Base-by-base conservation (phyloP, 2,113 vertebrate species). In the Romanogobio albipinnatus region DNA sequence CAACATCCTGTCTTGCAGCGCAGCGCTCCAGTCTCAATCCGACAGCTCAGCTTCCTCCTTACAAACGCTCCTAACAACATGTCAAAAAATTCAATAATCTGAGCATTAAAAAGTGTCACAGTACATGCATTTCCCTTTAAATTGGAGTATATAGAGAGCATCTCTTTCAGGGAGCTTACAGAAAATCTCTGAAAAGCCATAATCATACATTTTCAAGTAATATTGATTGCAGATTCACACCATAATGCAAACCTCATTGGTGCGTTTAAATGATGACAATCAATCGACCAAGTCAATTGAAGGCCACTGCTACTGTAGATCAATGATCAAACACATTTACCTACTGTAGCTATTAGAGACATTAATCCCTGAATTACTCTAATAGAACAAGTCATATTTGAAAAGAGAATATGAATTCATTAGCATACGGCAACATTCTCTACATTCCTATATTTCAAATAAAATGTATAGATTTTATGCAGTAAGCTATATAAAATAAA, bases 1-100 rank as follows among this genome's bases (percentile, higher is more conserved):
- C 92, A 93, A 93, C 93, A 94, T 95, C 94, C 93, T 93, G 93
- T 92, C 85, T 81, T 3, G 36, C 91, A 59, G 83, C 47, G 84
- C 24, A 47, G 59, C 26, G 15, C 84, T 62, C 61, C 87, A 86
- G 77, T 88, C 81, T 81, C 77, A 82, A 87, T 89, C 82, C 86
- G 87, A 93, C 92, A 92, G 89, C 90, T 93, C 85, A 43, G 89
- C 83, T 91, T 91, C 93, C 91, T 90, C 88, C 91, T 92, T 91
- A 66, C 45, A 82, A 82, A 39, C 19, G 19, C 66, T 71, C 19
- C 64, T 71, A 19, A 71, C 62, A 70, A 68, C 5, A 71, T 49
- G 24, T 64, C 15, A 80, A 79, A 58, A 79, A 36, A 62, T 3
- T 5, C 58, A 45, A 45, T 36, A 45, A 43, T 56, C 62, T 33